phyloP scores from a whole-genome alignment of 2,113 vertebrate species.

The Rhinopomastus cyanomelas region DNA sequence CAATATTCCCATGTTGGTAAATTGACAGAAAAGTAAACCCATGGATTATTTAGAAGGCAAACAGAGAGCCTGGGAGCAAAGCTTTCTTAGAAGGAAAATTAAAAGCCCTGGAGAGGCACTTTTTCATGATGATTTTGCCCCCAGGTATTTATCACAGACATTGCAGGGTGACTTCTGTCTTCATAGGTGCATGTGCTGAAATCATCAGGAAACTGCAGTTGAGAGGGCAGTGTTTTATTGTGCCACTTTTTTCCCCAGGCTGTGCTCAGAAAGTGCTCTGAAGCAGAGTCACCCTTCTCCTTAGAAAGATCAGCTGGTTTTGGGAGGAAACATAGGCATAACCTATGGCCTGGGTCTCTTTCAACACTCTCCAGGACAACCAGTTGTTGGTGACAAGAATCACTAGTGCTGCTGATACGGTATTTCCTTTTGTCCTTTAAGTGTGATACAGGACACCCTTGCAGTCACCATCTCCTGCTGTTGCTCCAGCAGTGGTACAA shows the following conservation, averaged over 20 bases:
- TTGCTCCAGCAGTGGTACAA: background rate
- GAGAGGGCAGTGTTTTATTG: accelerated
- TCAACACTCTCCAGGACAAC: background rate
- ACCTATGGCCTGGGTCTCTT: background rate
- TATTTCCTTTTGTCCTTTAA: conserved; percentile 35
- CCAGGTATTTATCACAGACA: background rate
- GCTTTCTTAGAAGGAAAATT: background rate
- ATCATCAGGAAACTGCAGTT: background rate
- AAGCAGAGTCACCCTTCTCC: background rate
- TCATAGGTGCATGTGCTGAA: background rate
- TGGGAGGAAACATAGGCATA: background rate
- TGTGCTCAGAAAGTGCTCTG: background rate
- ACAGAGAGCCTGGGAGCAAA: background rate
- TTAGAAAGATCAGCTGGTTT: background rate
- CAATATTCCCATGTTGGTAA: background rate
- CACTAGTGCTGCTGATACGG: background rate
- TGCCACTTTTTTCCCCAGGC: background rate
- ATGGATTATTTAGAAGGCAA: background rate
- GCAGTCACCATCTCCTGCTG: background rate
- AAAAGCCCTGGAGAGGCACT: background rate
- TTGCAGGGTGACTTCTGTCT: background rate
- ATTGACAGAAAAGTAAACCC: background rate
- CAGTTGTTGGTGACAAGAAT: background rate
- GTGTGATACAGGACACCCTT: background rate
- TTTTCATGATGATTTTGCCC: background rate